Percentiles rank a stretch among this genome's conserved stretches.
Evolutionary conservation across 2,797 vertebrate species (phyloP).

Genomic region (Rhinophrynus dorsalis): DNA sequence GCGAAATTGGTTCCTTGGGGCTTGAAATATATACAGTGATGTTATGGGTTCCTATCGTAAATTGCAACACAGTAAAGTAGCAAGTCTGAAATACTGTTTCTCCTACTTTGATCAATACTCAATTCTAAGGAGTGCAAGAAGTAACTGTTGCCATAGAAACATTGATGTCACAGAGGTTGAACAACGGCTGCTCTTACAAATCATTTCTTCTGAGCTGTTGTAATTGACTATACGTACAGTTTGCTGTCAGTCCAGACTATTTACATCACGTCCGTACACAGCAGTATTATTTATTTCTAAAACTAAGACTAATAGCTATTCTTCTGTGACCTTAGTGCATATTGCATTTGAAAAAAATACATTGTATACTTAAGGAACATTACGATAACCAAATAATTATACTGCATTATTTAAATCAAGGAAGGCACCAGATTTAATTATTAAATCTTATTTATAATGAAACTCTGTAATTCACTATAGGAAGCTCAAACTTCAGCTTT

Average conservation of each 20-base stretch:
- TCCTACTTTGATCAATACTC: slow-evolving; percentile 95
- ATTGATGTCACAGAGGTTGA: slow-evolving; percentile 94
- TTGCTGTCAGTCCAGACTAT: slow-evolving; percentile 89
- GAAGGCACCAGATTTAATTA: slow-evolving; percentile 54
- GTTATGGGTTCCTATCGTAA: slow-evolving; percentile 89
- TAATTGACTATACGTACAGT: slow-evolving; percentile 96
- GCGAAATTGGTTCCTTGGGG: slow-evolving; percentile 98
- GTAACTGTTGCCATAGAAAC: slow-evolving; percentile 91
- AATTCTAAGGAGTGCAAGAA: slow-evolving; percentile 94
- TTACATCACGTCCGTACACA: slow-evolving; percentile 87
- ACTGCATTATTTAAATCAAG: slow-evolving; percentile 55
- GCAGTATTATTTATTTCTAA: slow-evolving; percentile 87
- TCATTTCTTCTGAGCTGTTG: slow-evolving; percentile 95
- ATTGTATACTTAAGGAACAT: slow-evolving; percentile 64
- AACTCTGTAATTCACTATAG: slow-evolving; percentile 8
- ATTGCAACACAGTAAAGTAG: slow-evolving; percentile 87
- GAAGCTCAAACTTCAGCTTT: not conserved
- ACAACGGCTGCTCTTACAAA: slow-evolving; percentile 91
- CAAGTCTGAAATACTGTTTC: slow-evolving; percentile 86
- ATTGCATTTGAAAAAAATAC: slow-evolving; percentile 83
- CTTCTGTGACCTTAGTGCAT: slow-evolving; percentile 86
- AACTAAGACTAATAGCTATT: slow-evolving; percentile 78
- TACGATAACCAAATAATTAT: slow-evolving; percentile 62
- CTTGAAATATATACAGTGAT: slow-evolving; percentile 87
- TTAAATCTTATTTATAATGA: slow-evolving; percentile 60